These are phyloP conservation scores for Polypterus senegalus DNA, from an alignment of 2,113 vertebrate genomes.

Conservation along the genomic window DNA sequence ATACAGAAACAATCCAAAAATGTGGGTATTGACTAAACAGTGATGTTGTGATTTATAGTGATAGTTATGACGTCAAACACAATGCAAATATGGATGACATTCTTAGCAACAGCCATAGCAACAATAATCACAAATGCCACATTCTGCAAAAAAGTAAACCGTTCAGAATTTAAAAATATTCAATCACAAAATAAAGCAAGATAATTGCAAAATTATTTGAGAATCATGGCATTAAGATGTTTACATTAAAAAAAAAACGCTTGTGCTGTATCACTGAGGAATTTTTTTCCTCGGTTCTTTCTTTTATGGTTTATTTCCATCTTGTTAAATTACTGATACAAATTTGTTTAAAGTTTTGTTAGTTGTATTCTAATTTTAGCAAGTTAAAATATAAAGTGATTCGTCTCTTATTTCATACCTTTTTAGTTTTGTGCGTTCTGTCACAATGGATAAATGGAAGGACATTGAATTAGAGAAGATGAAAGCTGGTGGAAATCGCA, in stretches of 20 bases:
- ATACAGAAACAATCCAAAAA: no score
- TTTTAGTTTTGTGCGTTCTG: conserved; percentile 86
- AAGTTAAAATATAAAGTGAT: neutral
- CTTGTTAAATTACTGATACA: neutral
- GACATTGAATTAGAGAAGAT: conserved; percentile 93
- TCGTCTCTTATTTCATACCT: neutral
- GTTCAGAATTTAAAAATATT: no score
- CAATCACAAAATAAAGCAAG: no score
- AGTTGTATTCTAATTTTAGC: neutral
- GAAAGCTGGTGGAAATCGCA: conserved; percentile 84
- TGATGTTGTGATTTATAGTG: no score
- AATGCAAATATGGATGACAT: neutral
- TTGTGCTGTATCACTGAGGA: neutral
- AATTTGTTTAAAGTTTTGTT: neutral
- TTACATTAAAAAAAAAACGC: no score
- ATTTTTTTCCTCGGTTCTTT: neutral
- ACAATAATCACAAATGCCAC: no score
- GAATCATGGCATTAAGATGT: no score
- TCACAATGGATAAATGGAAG: conserved; percentile 98
- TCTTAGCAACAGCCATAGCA: no score
- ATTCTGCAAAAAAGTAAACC: no score
- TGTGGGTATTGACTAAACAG: no score
- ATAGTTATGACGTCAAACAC: no score
- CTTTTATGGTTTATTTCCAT: neutral
- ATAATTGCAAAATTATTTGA: no score